Conservation (phyloP, 1,140 invertebrate genomes). For the Aphelinus atriplicis region DNA sequence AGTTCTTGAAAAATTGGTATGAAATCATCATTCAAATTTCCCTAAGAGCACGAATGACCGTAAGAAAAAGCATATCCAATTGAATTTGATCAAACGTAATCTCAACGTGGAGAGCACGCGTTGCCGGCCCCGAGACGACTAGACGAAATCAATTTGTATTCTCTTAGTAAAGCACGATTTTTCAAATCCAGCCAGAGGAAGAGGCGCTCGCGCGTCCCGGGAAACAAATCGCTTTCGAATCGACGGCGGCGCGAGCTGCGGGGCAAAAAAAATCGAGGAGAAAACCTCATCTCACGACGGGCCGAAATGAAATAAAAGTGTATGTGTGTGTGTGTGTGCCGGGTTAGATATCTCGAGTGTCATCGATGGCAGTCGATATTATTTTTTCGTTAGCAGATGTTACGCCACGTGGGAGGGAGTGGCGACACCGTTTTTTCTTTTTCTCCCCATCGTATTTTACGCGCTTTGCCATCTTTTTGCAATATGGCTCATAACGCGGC, state of each 20-base stretch:
- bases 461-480: neutral
- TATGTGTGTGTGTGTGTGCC: neutral
- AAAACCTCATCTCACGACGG: neutral
- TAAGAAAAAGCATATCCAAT: too few relatives aligned
- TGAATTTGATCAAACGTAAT: too few relatives aligned
- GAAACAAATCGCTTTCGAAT: constrained; percentile 15
- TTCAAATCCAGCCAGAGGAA: neutral
- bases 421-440: neutral
- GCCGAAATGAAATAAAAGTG: constrained; percentile 32
- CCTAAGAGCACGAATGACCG: too few relatives aligned
- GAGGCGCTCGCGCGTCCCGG: neutral
- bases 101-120: too few relatives aligned
- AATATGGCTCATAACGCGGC: neutral
- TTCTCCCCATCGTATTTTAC: constrained; percentile 26
- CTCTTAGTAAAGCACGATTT: neutral
- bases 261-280: neutral
- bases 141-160: constrained; percentile 1
- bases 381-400: constrained; percentile 36
- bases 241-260: neutral
- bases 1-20: too few relatives aligned
- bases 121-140: too few relatives aligned
- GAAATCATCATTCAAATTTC: too few relatives aligned
- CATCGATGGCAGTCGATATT: constrained; percentile 34
- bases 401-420: constrained; percentile 5
- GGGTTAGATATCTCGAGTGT: constrained; percentile 30